phyloP scores from a whole-genome alignment of 2,888 invertebrate species.

The Trichacis sp. region DNA sequence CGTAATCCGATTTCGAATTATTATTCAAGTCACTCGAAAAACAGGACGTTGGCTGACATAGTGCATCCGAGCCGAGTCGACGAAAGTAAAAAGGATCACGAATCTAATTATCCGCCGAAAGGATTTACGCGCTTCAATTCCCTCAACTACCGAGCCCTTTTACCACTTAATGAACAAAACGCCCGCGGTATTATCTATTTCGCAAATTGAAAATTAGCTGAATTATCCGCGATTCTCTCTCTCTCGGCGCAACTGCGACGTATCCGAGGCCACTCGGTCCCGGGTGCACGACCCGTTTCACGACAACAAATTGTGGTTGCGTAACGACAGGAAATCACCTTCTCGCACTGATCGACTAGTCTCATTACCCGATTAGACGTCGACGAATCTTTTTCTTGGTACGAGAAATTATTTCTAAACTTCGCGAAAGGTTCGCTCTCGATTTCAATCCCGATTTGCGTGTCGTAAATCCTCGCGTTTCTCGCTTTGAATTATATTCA shows the following conservation, averaged over 20 bases:
- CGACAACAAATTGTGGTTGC: constrained; percentile 38
- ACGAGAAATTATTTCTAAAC: too few relatives aligned
- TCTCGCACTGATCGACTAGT: constrained; percentile 12
- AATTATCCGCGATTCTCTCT: background rate
- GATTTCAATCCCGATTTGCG: too few relatives aligned
- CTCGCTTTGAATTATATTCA: too few relatives aligned
- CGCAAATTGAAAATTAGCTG: background rate
- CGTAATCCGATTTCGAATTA: constrained; percentile 38
- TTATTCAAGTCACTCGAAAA: constrained; percentile 30
- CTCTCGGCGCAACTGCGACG: background rate
- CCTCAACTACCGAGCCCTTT: too few relatives aligned
- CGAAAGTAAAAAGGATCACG: constrained; percentile 22
- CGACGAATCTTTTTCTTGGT: constrained; percentile 35
- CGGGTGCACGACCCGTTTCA: constrained; percentile 37
- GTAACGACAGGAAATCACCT: constrained; percentile 40
- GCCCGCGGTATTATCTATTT: background rate
- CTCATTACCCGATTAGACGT: constrained; percentile 30
- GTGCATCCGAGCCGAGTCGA: constrained; percentile 21
- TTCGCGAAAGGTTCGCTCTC: too few relatives aligned
- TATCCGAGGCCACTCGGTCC: constrained; percentile 16
- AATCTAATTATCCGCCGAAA: too few relatives aligned
- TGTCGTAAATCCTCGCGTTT: too few relatives aligned
- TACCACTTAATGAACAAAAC: too few relatives aligned
- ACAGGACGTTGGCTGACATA: constrained; percentile 29
- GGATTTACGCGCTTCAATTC: too few relatives aligned